These are phyloP conservation scores for Sebastes nivosus DNA, from an alignment of 2,797 vertebrate genomes.

Conservation along the genomic window DNA sequence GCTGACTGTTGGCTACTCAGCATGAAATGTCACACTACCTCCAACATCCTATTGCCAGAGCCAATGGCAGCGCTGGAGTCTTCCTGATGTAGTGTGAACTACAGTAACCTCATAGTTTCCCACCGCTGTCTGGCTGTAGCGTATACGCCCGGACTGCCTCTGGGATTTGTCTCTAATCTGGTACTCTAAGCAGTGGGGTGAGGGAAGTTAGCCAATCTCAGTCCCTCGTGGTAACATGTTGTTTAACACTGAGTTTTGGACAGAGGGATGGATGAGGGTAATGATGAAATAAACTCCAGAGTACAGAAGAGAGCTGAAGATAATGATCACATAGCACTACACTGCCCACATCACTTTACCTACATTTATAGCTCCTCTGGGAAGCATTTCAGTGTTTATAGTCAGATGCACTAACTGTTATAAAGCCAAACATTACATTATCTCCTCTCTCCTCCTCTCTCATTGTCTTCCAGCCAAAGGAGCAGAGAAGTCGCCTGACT, in stretches of 20 bases:
- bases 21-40: constrained; percentile 46
- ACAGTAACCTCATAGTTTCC: constrained; percentile 55
- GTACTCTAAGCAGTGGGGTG: constrained; percentile 23
- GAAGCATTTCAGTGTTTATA: background rate
- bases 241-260: background rate
- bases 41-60: constrained; percentile 61
- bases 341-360: background rate
- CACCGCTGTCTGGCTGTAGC: background rate
- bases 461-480: constrained; percentile 53
- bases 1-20: constrained; percentile 24
- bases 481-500: constrained; percentile 79
- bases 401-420: background rate
- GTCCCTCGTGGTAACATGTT: background rate
- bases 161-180: constrained; percentile 52
- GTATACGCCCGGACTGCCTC: background rate
- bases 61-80: constrained; percentile 55
- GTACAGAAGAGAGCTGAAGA: background rate
- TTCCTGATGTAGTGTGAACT: constrained; percentile 55
- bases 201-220: constrained; percentile 14
- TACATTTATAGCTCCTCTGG: background rate
- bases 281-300: background rate
- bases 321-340: background rate
- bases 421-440: background rate
- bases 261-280: background rate
- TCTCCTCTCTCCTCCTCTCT: background rate